These are phyloP conservation scores for Ectropis grisescens DNA, from an alignment of 1,140 invertebrate species.

Conservation along the genomic window DNA sequence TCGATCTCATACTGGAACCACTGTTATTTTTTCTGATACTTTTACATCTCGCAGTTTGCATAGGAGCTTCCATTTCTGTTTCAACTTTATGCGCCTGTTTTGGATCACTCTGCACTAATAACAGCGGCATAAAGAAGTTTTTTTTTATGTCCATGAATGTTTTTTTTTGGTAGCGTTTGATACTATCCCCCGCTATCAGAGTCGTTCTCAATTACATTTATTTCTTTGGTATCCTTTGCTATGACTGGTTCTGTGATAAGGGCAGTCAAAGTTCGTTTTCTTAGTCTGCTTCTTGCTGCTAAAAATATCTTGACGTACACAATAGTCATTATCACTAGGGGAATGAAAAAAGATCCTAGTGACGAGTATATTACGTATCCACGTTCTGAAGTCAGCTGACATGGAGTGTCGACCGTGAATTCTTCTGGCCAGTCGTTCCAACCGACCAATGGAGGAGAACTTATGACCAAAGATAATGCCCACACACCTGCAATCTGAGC, in stretches of 20 bases:
- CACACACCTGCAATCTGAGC: slow-evolving; percentile 93
- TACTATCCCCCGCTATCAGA: slow-evolving; percentile 25
- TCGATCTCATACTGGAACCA: slow-evolving; percentile 11
- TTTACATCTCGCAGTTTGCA: slow-evolving; percentile 3
- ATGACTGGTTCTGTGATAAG: slow-evolving; percentile 72
- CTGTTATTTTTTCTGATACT: slow-evolving; percentile 9
- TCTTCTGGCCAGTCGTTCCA: slow-evolving; percentile 98
- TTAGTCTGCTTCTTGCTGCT: slow-evolving; percentile 84
- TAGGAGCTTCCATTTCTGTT: slow-evolving; percentile 11
- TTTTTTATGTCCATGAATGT: slow-evolving; percentile 25
- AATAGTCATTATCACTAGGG: slow-evolving; percentile 93
- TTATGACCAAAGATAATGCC: slow-evolving; percentile 91
- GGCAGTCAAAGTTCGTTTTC: slow-evolving; percentile 83
- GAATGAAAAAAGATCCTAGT: slow-evolving; percentile 96
- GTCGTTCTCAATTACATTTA: slow-evolving; percentile 47
- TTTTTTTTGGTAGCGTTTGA: slow-evolving; percentile 18
- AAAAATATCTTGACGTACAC: slow-evolving; percentile 96
- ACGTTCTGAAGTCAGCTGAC: slow-evolving; percentile 84
- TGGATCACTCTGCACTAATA: slow-evolving; percentile 20
- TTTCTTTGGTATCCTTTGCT: slow-evolving; percentile 28
- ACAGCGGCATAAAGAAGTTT: slow-evolving; percentile 23
- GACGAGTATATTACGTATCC: slow-evolving; percentile 96
- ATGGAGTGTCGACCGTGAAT: slow-evolving; percentile 78
- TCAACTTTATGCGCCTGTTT: slow-evolving; percentile 14
- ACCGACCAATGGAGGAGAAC: slow-evolving; percentile 94